Percentiles rank a stretch among this genome's conserved stretches.
Conservation (phyloP, 1,140 invertebrate genomes). For the Trichonephila inaurata region DNA sequence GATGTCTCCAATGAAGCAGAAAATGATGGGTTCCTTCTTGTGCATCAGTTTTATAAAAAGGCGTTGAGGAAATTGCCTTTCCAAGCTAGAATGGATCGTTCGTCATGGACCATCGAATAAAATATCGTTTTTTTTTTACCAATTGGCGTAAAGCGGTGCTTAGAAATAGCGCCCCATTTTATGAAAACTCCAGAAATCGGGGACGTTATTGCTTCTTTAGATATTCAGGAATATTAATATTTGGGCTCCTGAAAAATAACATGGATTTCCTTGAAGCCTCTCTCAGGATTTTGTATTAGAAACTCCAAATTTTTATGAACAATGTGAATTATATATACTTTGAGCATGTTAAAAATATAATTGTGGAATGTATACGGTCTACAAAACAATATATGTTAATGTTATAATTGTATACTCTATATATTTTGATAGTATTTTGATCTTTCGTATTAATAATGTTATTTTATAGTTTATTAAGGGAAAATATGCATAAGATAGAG, state of each 20-base stretch:
- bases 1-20: conserved; percentile 20
- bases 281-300: neutral
- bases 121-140: neutral
- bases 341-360: too few relatives aligned
- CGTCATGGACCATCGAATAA: conserved; percentile 15
- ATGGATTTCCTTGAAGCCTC: neutral
- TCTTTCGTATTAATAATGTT: too few relatives aligned
- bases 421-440: too few relatives aligned
- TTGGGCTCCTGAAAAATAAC: neutral
- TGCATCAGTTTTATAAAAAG: conserved; percentile 42
- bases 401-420: too few relatives aligned
- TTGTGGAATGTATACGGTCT: too few relatives aligned
- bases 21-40: conserved; percentile 19
- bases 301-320: neutral
- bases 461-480: too few relatives aligned
- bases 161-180: neutral
- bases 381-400: too few relatives aligned
- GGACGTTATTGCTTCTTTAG: neutral
- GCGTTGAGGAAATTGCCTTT: conserved; percentile 29
- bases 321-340: neutral
- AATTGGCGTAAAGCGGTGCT: conserved; percentile 35
- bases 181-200: neutral
- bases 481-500: too few relatives aligned
- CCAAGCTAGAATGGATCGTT: neutral
- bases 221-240: neutral